Base-by-base conservation (phyloP, 1,140 invertebrate genomes). In the Chironomus striatipennis region DNA sequence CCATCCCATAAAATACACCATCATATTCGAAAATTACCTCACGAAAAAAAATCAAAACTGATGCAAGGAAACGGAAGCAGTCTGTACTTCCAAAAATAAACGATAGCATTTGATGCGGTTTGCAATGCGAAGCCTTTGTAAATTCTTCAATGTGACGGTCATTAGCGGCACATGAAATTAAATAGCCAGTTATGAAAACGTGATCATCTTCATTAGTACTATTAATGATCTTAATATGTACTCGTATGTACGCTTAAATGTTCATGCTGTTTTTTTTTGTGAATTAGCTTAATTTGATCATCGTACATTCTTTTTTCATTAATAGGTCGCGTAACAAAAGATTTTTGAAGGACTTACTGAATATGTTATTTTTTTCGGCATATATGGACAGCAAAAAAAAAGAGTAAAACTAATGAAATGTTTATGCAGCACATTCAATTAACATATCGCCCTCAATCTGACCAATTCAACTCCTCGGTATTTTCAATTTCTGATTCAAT, bases 101-200 rank as follows among this genome's bases (percentile, higher is more conserved):
- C n/a, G n/a, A n/a, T 7, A 3, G 18, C 65, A 70, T 34, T 34
- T 5, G 24, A 34, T 70, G 17, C 7, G 65, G 65, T 20, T 34
- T 70, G 65, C 10, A 70, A 70, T n/a, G 10, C 65, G 65, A 12
- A 70, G 4, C 18, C 65, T 70, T 70, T 70, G 65, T 18, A 17
- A 9, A 9, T n/a, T 17, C 65, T 18, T 17, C 65, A 70, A 18
- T 9, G 18, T 17, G 65, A 20, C 65, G 15, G 18, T 18, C 65
- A 10, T 20, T n/a, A 5, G 65, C 65, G 9, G 65, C 65, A 70
- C 65, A 70, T 7, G 15, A 15, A 70, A 70, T 21, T 20, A 17
- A 70, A 70, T 70, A 15, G 18, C 65, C 65, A 70, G 65, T 70
- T 20, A 70, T 70, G 20, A 70, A 20, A 20, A 70, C 65, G 65